A percentile compares a stretch with the other conserved stretches of the same genome.
phyloP scores from a whole-genome alignment of 2,113 vertebrate species.

The Eulemur rufifrons region DNA sequence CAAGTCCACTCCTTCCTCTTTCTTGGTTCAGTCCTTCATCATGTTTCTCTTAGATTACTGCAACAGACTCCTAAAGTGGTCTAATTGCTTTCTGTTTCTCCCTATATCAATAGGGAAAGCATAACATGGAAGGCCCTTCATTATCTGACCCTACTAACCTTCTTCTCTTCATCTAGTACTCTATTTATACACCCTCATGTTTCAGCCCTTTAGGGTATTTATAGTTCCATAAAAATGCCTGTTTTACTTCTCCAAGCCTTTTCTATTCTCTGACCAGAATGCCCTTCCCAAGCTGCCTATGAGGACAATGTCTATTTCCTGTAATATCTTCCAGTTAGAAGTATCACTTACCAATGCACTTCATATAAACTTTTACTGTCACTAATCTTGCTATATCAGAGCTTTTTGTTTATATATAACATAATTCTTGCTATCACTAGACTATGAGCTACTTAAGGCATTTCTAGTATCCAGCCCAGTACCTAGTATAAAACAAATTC shows the following conservation, averaged over 20 bases:
- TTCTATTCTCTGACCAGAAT: neutral
- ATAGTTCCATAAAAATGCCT: neutral
- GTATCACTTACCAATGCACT: neutral
- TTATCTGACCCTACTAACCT: neutral
- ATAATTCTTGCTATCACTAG: neutral
- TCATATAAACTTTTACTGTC: neutral
- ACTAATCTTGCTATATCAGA: neutral
- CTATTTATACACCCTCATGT: neutral
- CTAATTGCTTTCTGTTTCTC: neutral
- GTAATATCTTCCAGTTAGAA: neutral
- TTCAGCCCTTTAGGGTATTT: neutral
- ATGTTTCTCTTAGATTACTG: neutral
- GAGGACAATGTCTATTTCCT: neutral
- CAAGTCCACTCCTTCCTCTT: neutral
- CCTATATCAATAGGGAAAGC: neutral
- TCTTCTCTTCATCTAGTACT: neutral
- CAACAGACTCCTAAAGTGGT: neutral
- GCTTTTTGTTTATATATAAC: neutral
- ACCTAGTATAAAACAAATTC: neutral
- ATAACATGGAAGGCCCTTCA: neutral
- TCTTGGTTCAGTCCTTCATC: neutral
- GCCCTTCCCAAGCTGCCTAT: neutral
- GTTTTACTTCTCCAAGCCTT: neutral
- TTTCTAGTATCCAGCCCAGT: neutral
- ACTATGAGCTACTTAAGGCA: neutral